These are phyloP conservation scores for Halichoeres trimaculatus DNA, from an alignment of 2,113 vertebrate species.

Conservation along the genomic window DNA sequence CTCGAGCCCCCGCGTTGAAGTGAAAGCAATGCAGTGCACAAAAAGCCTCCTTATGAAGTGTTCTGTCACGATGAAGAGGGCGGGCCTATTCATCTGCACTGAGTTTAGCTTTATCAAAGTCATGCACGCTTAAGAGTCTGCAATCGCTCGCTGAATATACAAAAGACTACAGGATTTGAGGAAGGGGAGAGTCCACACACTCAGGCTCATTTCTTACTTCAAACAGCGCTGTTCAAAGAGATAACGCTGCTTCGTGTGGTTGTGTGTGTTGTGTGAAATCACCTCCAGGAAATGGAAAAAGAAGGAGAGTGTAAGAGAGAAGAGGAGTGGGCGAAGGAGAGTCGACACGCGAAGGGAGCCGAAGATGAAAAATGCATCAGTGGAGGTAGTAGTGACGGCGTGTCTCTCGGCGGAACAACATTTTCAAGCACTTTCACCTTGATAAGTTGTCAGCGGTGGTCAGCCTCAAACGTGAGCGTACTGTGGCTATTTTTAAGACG, in stretches of 20 bases:
- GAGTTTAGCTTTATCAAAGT: conserved; percentile 70
- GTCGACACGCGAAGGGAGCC: conserved; percentile 21
- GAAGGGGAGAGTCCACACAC: conserved; percentile 10
- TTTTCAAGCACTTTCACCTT: conserved; percentile 44
- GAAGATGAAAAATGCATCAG: conserved; percentile 35
- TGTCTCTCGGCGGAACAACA: conserved; percentile 16
- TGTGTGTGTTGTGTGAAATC: conserved; percentile 33
- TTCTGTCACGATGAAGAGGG: conserved; percentile 30
- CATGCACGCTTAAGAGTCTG: conserved; percentile 59
- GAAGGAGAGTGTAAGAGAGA: conserved; percentile 22
- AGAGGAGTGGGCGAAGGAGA: conserved; percentile 34
- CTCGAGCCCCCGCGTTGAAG: conserved; percentile 13
- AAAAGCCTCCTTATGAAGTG: conserved; percentile 47
- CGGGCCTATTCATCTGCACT: conserved; percentile 52
- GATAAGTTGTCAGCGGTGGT: conserved; percentile 3
- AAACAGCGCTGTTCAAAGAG: conserved; percentile 62
- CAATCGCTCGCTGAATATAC: conserved; percentile 61
- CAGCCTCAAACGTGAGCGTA: conserved; percentile 16
- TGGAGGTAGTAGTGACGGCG: not conserved
- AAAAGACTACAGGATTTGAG: conserved; percentile 55
- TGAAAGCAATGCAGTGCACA: conserved; percentile 27
- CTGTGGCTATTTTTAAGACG: too few species aligned
- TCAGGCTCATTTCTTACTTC: conserved; percentile 46
- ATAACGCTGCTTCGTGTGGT: conserved; percentile 1
- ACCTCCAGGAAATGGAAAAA: conserved; percentile 53